phyloP scores from a whole-genome alignment of 2,113 vertebrate species.

The Fulica atra region DNA sequence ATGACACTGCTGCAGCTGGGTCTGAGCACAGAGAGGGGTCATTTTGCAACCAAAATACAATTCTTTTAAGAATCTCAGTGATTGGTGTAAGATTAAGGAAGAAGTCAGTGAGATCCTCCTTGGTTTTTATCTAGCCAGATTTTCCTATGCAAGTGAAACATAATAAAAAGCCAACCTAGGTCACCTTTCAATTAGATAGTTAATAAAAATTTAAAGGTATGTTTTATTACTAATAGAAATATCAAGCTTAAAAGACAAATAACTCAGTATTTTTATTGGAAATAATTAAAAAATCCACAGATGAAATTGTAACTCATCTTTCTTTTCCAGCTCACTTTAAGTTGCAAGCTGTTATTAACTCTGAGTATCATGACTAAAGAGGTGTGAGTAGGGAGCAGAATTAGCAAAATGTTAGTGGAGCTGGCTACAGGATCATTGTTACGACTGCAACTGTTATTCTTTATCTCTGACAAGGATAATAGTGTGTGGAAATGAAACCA shows the following conservation, averaged over 20 bases:
- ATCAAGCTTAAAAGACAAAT: background rate
- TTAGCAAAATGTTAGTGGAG: background rate
- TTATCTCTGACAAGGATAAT: constrained; percentile 23
- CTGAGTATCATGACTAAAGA: background rate
- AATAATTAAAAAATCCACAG: background rate
- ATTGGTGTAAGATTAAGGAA: background rate
- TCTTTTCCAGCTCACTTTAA: background rate
- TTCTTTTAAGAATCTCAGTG: background rate
- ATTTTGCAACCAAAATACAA: background rate
- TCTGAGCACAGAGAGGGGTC: background rate
- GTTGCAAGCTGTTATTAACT: background rate
- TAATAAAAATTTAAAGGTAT: background rate
- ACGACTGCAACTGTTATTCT: background rate
- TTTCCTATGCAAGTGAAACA: background rate
- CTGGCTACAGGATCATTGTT: constrained; percentile 20
- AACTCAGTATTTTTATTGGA: background rate
- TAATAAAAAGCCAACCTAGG: background rate
- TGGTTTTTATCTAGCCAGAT: background rate
- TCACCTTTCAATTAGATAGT: background rate
- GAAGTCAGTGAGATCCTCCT: background rate
- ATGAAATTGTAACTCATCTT: background rate
- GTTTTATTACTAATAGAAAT: background rate
- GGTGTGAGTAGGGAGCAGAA: background rate
- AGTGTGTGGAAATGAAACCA: constrained; percentile 45
- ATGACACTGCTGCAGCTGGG: background rate